Evolutionary conservation across 1,140 invertebrate genomes (phyloP).

Genomic region (Steinernema feltiae): DNA sequence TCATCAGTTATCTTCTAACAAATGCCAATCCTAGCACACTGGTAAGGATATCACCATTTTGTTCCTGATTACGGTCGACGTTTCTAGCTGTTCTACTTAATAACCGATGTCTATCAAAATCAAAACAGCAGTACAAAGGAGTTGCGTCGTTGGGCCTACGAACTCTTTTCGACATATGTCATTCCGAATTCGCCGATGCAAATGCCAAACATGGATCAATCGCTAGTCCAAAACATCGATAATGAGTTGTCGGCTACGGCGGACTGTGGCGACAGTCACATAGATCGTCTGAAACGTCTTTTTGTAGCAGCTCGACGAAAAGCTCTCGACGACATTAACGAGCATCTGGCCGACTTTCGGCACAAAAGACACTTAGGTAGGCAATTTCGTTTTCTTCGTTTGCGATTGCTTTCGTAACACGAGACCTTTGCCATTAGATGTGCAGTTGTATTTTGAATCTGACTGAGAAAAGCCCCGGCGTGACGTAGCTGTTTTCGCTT

Average conservation of each 20-base stretch:
- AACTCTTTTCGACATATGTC: conserved; percentile 90
- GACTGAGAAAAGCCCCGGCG: not conserved
- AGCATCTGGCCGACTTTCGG: conserved; percentile 81
- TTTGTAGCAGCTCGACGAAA: conserved; percentile 77
- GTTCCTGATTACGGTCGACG: not conserved
- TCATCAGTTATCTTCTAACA: conserved; percentile 78
- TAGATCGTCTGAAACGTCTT: conserved; percentile 67
- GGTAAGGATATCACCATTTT: conserved; percentile 47
- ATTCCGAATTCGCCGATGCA: conserved; percentile 78
- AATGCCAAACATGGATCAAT: conserved; percentile 49
- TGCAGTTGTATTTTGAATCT: too few relatives aligned
- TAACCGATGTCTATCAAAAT: conserved; percentile 74
- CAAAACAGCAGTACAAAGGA: conserved; percentile 74
- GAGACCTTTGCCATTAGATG: too few relatives aligned
- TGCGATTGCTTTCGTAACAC: too few relatives aligned
- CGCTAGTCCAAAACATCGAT: conserved; percentile 48
- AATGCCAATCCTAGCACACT: conserved; percentile 70
- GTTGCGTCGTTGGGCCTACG: conserved; percentile 90
- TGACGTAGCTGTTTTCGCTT: conserved; percentile 9
- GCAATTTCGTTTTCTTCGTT: conserved; percentile 15
- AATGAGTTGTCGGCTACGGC: conserved; percentile 35
- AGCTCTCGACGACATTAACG: conserved; percentile 77
- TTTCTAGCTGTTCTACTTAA: conserved; percentile 74
- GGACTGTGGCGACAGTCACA: conserved; percentile 66
- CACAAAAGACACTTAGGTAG: conserved; percentile 72